These are phyloP conservation scores for Pseudorhiza aurosa DNA, from an alignment of 30 jellyfish, hydroid and myxozoan genomes.

Conservation along the genomic window DNA sequence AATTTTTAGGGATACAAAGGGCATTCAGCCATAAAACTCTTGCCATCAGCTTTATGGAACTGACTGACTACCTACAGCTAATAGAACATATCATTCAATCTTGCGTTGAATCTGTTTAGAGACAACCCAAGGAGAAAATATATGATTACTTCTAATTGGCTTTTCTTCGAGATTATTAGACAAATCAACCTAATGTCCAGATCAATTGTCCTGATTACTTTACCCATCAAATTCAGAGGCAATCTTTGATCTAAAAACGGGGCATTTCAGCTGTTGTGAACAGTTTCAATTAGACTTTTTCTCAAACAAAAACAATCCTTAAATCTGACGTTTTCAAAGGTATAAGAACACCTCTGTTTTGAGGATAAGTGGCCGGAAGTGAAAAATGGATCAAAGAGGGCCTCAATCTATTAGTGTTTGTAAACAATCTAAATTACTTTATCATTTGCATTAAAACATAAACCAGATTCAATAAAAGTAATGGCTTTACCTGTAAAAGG, in stretches of 20 bases:
- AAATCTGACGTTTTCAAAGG: neutral
- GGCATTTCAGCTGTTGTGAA: neutral
- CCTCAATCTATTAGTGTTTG: neutral
- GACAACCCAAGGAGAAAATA: too few relatives aligned
- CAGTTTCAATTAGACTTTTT: neutral
- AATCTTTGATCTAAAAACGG: neutral
- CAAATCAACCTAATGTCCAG: neutral
- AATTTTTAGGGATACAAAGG: too few relatives aligned
- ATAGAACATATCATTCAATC: too few relatives aligned
- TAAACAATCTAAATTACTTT: neutral
- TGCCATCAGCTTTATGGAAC: too few relatives aligned
- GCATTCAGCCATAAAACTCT: too few relatives aligned
- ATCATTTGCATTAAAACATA: conserved; percentile 21
- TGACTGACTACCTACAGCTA: too few relatives aligned
- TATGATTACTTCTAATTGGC: too few relatives aligned
- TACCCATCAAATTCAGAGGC: too few relatives aligned
- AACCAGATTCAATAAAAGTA: neutral
- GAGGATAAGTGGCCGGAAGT: neutral
- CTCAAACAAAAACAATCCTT: neutral
- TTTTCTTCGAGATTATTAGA: too few relatives aligned
- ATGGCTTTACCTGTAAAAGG: neutral
- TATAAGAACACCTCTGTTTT: neutral
- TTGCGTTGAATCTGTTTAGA: too few relatives aligned
- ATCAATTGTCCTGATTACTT: neutral
- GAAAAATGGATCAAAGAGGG: neutral